Conservation (phyloP, 2,113 vertebrate genomes). For the Peromyscus polionotus region DNA sequence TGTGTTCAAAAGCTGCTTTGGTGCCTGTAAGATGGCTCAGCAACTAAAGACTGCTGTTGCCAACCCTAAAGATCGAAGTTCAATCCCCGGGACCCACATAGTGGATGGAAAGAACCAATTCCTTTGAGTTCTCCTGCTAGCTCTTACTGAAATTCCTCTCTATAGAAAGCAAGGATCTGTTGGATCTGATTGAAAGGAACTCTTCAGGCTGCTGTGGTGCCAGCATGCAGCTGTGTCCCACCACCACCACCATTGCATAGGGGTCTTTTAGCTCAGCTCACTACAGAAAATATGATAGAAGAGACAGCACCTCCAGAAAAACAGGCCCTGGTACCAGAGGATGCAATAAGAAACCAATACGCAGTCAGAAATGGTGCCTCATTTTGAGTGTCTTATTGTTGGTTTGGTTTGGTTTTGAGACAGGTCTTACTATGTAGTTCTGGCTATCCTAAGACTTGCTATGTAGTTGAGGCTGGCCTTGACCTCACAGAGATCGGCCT, state of each 20-base stretch:
- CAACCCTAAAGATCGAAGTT: background rate
- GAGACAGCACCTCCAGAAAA: background rate
- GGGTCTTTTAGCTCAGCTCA: background rate
- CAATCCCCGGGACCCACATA: background rate
- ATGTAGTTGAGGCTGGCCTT: no score
- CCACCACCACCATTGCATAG: background rate
- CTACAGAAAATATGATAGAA: background rate
- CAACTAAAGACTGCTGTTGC: background rate
- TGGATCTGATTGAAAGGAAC: background rate
- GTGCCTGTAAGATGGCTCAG: background rate
- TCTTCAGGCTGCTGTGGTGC: background rate
- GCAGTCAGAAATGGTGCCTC: background rate
- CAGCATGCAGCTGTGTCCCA: background rate
- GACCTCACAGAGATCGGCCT: no score
- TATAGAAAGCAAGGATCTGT: background rate
- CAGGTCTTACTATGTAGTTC: background rate
- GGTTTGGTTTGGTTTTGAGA: background rate
- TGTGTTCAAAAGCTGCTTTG: background rate
- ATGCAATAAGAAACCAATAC: background rate
- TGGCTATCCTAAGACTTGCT: no score
- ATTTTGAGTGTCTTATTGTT: background rate
- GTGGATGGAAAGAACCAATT: background rate
- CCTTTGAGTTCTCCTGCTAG: background rate
- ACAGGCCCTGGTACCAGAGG: background rate
- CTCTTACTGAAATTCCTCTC: background rate